Evolutionary conservation across 2,888 invertebrate species (phyloP).

Genomic region (Malthinus flaveolus): DNA sequence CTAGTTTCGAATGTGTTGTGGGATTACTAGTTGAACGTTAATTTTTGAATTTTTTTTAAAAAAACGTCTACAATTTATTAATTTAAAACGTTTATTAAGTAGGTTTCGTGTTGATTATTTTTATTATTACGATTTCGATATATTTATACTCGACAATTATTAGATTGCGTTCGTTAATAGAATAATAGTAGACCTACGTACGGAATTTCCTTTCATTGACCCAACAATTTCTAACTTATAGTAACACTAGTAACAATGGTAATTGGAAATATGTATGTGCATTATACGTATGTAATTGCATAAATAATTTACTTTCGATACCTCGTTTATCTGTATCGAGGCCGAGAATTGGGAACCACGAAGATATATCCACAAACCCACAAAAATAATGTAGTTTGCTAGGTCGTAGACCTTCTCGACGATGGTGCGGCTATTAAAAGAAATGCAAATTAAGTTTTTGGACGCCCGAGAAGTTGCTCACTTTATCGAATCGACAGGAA

Average conservation of each 20-base stretch:
- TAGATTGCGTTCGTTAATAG: too few relatives aligned
- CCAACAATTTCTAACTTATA: not conserved
- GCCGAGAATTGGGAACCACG: constrained; percentile 9
- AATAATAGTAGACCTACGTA: not conserved
- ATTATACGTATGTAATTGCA: constrained; percentile 6
- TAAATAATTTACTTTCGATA: constrained; percentile 24
- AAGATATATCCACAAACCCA: constrained; percentile 19
- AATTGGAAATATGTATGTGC: constrained; percentile 4
- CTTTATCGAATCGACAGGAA: constrained; percentile 7
- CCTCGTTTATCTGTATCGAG: constrained; percentile 9
- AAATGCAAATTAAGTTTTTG: not conserved
- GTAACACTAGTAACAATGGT: constrained; percentile 9
- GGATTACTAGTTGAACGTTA: too few relatives aligned
- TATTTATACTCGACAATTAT: too few relatives aligned
- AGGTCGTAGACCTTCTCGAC: constrained; percentile 11
- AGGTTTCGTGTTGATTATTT: too few relatives aligned
- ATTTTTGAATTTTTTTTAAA: too few relatives aligned
- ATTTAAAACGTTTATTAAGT: too few relatives aligned
- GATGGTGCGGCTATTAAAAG: not conserved
- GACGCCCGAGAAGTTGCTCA: not conserved
- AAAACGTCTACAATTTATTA: too few relatives aligned
- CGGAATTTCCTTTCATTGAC: constrained; percentile 3
- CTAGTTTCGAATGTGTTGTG: not conserved
- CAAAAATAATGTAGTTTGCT: constrained; percentile 7
- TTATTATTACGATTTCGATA: too few relatives aligned